Base-by-base conservation (phyloP, 2,888 invertebrate species). In the Pachycephus smyrnensis region DNA sequence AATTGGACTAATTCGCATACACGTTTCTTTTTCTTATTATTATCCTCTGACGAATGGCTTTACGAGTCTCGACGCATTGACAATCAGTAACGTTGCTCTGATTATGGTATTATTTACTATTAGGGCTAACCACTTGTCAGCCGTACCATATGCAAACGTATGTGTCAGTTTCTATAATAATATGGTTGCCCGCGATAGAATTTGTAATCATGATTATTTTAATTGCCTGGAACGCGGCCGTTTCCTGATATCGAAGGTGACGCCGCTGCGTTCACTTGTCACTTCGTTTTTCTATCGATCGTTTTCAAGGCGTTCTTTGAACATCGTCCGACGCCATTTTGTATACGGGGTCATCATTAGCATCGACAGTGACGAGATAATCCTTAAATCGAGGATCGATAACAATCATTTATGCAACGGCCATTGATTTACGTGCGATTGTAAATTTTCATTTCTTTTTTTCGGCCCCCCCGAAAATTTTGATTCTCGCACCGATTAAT, bases 141-240 rank as follows among this genome's bases (percentile, higher is more conserved):
- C 76, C 75, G 76, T 83, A 77, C 81, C 82, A 81, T 85, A 55
- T 55, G 55, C 55, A 55, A 23, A 55, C 23, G 55, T 55, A 9
- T 55, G 23, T 85, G 84, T 55, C 81, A 79, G 79, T 76, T 79
- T 80, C 82, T 81, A 78, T 86, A 86, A 87, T 86, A 83, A 82
- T 82, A 82, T 81, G 84, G 78, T 83, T 85, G 85, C 86, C 84
- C 83, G 82, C 80, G 78, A 84, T 85, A 86, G 86, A 87, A 87
- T 87, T 86, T 86, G 82, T 85, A 83, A 85, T 86, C 86, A 80
- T 80, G 84, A 83, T 82, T 83, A 87, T 85, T 83, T 85, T 85
- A 87, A 87, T 86, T 87, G 82, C 84, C 82, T 82, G 84, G 82
- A 81, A 84, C 82, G 82, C 82, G 82, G 82, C 83, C 82, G 82